Evolutionary conservation across 1,140 invertebrate species (phyloP).

Genomic region (Meloidogyne exigua): DNA sequence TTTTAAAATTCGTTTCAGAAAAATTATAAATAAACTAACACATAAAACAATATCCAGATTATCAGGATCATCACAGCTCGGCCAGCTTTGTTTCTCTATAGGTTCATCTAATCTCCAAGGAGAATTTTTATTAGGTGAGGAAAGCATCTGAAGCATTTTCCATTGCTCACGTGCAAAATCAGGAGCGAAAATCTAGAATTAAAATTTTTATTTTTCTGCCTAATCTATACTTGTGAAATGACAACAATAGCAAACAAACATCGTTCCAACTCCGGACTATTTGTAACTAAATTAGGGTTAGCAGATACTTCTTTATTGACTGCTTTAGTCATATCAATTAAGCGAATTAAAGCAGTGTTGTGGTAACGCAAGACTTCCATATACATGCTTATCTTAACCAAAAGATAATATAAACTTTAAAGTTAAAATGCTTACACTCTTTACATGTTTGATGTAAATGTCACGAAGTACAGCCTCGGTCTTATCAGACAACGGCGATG

Average conservation of each 20-base stretch:
- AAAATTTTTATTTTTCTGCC: neutral
- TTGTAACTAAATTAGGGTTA: constrained; percentile 21
- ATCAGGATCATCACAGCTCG: constrained; percentile 46
- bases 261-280: constrained; percentile 51
- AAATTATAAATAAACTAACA: constrained; percentile 35
- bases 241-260: constrained; percentile 55
- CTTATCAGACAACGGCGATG: constrained; percentile 23
- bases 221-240: constrained; percentile 54
- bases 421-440: constrained; percentile 38
- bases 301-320: constrained; percentile 6
- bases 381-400: constrained; percentile 9
- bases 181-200: constrained; percentile 52
- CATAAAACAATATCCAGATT: constrained; percentile 49
- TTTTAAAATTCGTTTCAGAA: neutral
- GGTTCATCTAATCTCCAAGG: constrained; percentile 22
- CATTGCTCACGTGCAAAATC: constrained; percentile 52
- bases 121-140: constrained; percentile 3
- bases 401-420: neutral
- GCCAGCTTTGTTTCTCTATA: constrained; percentile 47
- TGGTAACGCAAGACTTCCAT: constrained; percentile 55
- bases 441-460: constrained; percentile 53
- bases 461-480: constrained; percentile 39
- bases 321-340: constrained; percentile 55
- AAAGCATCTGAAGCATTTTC: constrained; percentile 30
- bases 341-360: constrained; percentile 51